Conservation (phyloP, 2,888 invertebrate species). For the Ctena decussata region DNA sequence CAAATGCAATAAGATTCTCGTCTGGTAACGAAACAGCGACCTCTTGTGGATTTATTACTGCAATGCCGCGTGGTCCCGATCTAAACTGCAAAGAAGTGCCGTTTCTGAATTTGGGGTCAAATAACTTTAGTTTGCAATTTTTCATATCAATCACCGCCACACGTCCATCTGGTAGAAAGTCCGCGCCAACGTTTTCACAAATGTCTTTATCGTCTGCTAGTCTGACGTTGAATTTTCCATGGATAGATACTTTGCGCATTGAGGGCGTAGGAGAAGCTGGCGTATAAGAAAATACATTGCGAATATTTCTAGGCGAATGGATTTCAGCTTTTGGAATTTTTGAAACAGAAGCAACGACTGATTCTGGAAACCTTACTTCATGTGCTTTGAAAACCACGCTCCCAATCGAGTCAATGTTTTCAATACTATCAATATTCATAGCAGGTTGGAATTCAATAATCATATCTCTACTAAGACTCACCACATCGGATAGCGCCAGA, state of each 20-base stretch:
- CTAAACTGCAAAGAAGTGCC: slow-evolving; percentile 34
- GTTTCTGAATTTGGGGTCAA: slow-evolving; percentile 52
- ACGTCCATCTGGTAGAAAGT: slow-evolving; percentile 50
- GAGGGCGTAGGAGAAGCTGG: slow-evolving; percentile 35
- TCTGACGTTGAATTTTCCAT: slow-evolving; percentile 40
- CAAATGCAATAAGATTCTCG: slow-evolving; percentile 58
- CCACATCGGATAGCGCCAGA: slow-evolving; percentile 44
- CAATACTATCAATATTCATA: slow-evolving; percentile 35
- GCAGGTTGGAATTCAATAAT: slow-evolving; percentile 45
- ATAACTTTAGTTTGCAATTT: slow-evolving; percentile 56
- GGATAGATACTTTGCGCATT: slow-evolving; percentile 7
- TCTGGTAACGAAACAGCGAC: slow-evolving; percentile 63
- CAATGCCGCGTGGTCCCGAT: slow-evolving; percentile 53
- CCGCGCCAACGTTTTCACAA: slow-evolving; percentile 56
- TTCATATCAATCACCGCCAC: slow-evolving; percentile 58
- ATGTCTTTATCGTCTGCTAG: slow-evolving; percentile 48
- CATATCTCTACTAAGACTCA: slow-evolving; percentile 48
- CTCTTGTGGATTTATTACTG: slow-evolving; percentile 54
- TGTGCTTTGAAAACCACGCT: slow-evolving; percentile 40
- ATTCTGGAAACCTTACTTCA: slow-evolving; percentile 42
- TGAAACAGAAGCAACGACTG: slow-evolving; percentile 53
- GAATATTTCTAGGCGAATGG: slow-evolving; percentile 49
- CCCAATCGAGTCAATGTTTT: slow-evolving; percentile 38
- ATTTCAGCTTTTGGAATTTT: slow-evolving; percentile 58
- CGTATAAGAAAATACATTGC: slow-evolving; percentile 28